A percentile compares a stretch with the other conserved stretches of the same genome.
Evolutionary conservation across 2,113 vertebrate species (phyloP).

Genomic region (Natator depressus): DNA sequence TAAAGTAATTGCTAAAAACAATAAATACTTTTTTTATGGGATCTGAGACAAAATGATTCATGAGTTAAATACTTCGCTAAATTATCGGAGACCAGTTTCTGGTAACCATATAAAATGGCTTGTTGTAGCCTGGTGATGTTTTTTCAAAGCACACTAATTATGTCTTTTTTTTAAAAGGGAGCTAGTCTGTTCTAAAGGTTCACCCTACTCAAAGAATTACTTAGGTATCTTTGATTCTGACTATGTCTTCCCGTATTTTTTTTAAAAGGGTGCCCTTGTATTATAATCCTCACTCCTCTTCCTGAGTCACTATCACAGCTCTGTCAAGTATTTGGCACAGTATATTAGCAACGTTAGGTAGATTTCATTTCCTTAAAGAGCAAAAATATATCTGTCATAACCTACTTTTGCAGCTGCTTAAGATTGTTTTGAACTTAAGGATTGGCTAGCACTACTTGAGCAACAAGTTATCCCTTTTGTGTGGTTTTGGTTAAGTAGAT

Average conservation of each 20-base stretch:
- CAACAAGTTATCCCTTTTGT: not conserved
- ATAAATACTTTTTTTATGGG: not conserved
- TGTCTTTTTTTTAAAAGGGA: not conserved
- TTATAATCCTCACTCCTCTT: not conserved
- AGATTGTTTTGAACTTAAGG: not conserved
- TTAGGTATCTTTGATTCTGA: not conserved
- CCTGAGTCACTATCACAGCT: not conserved
- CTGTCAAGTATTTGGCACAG: not conserved
- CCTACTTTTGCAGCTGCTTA: too few species aligned
- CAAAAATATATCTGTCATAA: not conserved
- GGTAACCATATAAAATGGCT: not conserved
- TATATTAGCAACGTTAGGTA: not conserved
- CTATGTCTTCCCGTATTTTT: not conserved
- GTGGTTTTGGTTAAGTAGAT: not conserved
- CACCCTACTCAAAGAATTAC: not conserved
- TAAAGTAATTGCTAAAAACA: not conserved
- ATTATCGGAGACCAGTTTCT: not conserved
- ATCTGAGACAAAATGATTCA: not conserved
- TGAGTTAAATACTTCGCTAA: not conserved
- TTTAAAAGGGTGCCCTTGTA: not conserved
- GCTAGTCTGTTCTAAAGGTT: not conserved
- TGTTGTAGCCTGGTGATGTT: not conserved
- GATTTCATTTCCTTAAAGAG: not conserved
- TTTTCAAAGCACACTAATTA: not conserved
- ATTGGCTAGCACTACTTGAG: not conserved